Conservation (phyloP, 92 coral and sea anemone genomes). For the Zoanthus solanderi region DNA sequence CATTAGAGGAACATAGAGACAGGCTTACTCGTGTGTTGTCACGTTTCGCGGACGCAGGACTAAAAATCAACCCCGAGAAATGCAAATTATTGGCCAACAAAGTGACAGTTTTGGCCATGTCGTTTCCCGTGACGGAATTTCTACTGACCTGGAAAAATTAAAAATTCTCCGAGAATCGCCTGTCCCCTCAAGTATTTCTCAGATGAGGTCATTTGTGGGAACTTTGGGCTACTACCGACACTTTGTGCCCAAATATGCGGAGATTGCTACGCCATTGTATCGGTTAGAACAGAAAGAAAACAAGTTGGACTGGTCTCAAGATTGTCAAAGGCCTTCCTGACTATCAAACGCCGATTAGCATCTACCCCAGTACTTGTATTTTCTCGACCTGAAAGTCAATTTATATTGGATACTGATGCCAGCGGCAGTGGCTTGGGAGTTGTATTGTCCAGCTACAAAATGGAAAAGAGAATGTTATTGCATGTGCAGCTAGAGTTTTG, state of each 20-base stretch:
- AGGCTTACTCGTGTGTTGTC: conserved; percentile 37
- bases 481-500: no score
- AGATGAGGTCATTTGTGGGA: conserved; percentile 54
- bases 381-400: conserved; percentile 17
- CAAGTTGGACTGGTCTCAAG: conserved; percentile 4
- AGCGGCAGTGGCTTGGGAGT: no score
- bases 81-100: no score
- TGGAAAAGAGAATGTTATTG: neutral
- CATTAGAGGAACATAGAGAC: conserved; percentile 38
- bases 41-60: neutral
- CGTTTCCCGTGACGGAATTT: conserved; percentile 19
- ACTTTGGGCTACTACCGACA: conserved; percentile 57
- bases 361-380: conserved; percentile 48
- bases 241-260: conserved; percentile 58
- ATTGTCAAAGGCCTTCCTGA: conserved; percentile 13
- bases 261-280: conserved; percentile 60
- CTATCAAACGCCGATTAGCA: conserved; percentile 16
- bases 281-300: conserved; percentile 4
- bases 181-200: conserved; percentile 11
- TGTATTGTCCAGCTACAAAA: conserved; percentile 48
- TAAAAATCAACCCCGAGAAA: neutral
- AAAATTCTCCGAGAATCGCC: conserved; percentile 55
- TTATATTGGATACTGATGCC: no score
- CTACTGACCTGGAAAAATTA: conserved; percentile 50
- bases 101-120: no score